Percentiles rank a stretch among this genome's conserved stretches.
Evolutionary conservation across 2,888 invertebrate species (phyloP).

Genomic region (Thumatha senex): DNA sequence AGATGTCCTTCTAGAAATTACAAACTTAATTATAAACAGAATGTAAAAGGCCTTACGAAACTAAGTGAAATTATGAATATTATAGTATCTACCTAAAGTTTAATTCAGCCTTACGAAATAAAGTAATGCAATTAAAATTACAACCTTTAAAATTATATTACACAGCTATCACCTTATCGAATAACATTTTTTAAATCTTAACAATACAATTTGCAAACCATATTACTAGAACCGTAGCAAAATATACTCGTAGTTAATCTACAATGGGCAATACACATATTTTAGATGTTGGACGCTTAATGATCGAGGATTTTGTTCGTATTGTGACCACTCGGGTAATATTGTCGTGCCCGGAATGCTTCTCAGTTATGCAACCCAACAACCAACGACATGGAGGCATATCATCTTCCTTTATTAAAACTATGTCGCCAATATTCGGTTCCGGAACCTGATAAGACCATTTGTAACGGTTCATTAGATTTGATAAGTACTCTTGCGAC

Average conservation of each 20-base stretch:
- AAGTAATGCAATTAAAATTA: too few species aligned
- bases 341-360: conserved; percentile 2
- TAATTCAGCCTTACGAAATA: too few species aligned
- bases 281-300: conserved; percentile 7
- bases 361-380: not conserved
- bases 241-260: not conserved
- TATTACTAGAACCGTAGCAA: too few species aligned
- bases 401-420: conserved; percentile 1
- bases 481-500: conserved; percentile 10
- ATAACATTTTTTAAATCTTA: too few species aligned
- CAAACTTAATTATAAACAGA: too few species aligned
- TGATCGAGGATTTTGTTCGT: conserved; percentile 5
- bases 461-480: conserved; percentile 2
- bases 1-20: too few species aligned
- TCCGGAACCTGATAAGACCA: conserved; percentile 4
- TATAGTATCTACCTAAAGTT: too few species aligned
- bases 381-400: conserved; percentile 4
- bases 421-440: conserved; percentile 7
- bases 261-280: conserved; percentile 2
- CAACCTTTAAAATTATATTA: too few species aligned
- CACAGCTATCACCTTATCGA: too few species aligned
- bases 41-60: too few species aligned
- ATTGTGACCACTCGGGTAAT: conserved; percentile 9
- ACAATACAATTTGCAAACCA: too few species aligned
- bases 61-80: too few species aligned